These are phyloP conservation scores for Diadophis punctatus DNA, from an alignment of 2,113 vertebrate genomes.

Conservation along the genomic window DNA sequence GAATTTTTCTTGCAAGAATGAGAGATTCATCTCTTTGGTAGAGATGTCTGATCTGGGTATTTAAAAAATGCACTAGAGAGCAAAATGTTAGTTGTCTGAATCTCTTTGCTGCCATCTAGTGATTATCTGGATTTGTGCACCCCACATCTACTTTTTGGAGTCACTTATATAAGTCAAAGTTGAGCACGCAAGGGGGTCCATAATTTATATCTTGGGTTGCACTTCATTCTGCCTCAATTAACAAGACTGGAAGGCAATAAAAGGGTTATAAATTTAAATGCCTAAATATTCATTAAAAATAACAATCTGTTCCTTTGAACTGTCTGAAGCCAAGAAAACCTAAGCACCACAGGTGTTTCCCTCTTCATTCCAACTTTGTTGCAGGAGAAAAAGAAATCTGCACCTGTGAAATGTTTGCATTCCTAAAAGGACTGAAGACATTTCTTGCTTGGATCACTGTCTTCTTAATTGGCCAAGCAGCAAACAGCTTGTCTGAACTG, in stretches of 20 bases:
- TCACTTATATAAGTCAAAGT: not conserved
- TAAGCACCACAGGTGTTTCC: not conserved
- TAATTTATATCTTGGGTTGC: not conserved
- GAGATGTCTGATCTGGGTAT: not conserved
- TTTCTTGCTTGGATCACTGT: not conserved
- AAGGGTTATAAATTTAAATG: not conserved
- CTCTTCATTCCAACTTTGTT: not conserved
- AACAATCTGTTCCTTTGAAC: not conserved
- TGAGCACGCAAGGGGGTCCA: not conserved
- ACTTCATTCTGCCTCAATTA: not conserved
- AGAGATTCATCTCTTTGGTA: not conserved
- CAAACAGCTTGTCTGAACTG: conserved; percentile 21
- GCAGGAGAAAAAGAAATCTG: not conserved
- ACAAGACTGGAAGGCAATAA: not conserved
- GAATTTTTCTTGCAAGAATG: not conserved
- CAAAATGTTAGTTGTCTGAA: not conserved
- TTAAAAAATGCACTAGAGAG: not conserved
- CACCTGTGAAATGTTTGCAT: not conserved
- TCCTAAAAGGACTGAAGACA: not conserved
- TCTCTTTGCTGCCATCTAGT: not conserved
- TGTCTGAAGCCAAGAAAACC: not conserved
- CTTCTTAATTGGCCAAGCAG: conserved; percentile 1
- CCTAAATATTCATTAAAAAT: not conserved
- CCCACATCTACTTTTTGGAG: not conserved
- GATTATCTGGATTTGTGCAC: not conserved